These are phyloP conservation scores for Drosophila watanabei DNA, from an alignment of 1,140 invertebrate species.

Conservation along the genomic window DNA sequence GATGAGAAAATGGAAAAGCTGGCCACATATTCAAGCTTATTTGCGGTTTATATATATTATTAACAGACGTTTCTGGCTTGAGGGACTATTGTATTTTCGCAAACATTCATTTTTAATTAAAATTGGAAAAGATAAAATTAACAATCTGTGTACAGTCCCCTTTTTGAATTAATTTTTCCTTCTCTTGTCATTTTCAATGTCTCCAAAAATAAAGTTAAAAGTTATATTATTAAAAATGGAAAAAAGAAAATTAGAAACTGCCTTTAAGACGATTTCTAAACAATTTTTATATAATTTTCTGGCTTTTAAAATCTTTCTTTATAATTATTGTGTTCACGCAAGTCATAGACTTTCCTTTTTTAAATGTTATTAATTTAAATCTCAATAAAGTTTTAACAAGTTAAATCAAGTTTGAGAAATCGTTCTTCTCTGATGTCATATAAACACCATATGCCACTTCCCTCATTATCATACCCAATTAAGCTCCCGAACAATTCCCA, in stretches of 20 bases:
- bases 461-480: slow-evolving; percentile 16
- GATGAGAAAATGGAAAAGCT: not conserved
- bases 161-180: not conserved
- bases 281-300: not conserved
- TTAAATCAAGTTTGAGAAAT: not conserved
- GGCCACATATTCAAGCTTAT: not conserved
- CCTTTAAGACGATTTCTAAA: no score
- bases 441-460: not conserved
- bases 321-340: not conserved
- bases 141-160: not conserved
- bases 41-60: not conserved
- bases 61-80: not conserved
- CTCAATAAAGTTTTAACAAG: not conserved
- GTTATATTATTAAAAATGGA: not conserved
- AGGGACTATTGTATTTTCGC: not conserved
- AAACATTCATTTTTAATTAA: not conserved
- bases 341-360: no score
- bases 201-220: not conserved
- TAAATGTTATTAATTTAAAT: not conserved
- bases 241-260: not conserved
- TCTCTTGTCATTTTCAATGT: not conserved
- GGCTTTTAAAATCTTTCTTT: not conserved
- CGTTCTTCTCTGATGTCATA: slow-evolving; percentile 13
- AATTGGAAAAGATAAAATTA: not conserved
- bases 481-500: slow-evolving; percentile 10